These are phyloP conservation scores for Labeo catla DNA, from an alignment of 2,113 vertebrate genomes.

Conservation along the genomic window DNA sequence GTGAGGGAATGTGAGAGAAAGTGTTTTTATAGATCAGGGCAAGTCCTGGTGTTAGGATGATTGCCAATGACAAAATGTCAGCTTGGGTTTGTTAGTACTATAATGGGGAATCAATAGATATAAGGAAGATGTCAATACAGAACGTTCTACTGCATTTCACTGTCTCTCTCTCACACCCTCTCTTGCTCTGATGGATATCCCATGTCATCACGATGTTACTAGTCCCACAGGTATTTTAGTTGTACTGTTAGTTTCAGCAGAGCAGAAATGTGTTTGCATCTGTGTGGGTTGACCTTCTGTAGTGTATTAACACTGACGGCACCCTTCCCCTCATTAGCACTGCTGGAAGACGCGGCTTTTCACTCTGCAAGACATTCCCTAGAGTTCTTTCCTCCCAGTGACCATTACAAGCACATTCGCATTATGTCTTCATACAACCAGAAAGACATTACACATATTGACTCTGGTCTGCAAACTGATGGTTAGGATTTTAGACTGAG, in stretches of 20 bases:
- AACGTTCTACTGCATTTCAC: slow-evolving; percentile 79
- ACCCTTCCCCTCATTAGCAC: slow-evolving; percentile 34
- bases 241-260: slow-evolving; percentile 2
- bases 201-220: slow-evolving; percentile 20
- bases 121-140: slow-evolving; percentile 82
- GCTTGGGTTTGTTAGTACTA: slow-evolving; percentile 84
- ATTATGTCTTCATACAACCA: not conserved
- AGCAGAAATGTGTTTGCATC: slow-evolving; percentile 26
- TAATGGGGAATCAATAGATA: slow-evolving; percentile 84
- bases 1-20: slow-evolving; percentile 43
- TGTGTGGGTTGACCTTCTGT: slow-evolving; percentile 30
- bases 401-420: slow-evolving; percentile 15
- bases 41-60: slow-evolving; percentile 80
- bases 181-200: slow-evolving; percentile 39
- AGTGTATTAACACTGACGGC: slow-evolving; percentile 24
- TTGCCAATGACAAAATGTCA: slow-evolving; percentile 86
- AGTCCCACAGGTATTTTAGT: slow-evolving; percentile 25
- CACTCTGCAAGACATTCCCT: slow-evolving; percentile 29
- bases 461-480: not conserved
- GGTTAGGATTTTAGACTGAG: not conserved
- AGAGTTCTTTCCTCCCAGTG: slow-evolving; percentile 50
- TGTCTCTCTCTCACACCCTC: slow-evolving; percentile 41
- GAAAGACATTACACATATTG: not conserved
- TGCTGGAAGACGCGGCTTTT: slow-evolving; percentile 4
- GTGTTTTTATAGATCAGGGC: slow-evolving; percentile 40